Evolutionary conservation across 2,888 invertebrate genomes (phyloP), one percentile per base, ranked within the genome.

Genomic region (Papilio protenor): DNA sequence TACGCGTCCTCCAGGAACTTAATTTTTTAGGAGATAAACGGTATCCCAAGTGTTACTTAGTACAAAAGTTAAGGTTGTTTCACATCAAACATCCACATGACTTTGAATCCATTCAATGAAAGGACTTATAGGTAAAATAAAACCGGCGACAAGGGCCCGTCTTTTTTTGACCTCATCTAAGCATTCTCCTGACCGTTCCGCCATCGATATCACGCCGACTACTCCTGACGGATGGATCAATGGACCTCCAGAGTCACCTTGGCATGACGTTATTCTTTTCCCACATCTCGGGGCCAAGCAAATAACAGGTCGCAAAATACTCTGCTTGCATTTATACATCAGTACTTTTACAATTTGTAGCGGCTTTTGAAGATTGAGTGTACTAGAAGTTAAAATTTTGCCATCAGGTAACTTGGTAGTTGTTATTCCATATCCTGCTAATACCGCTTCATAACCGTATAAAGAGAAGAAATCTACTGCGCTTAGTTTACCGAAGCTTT

Each of bases 91-190:
- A 16, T 2, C 18, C 52, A 52, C 52, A 16, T 52, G 16, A 52
- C 52, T 52, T 5, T 16, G 52, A 4, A 52, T 52, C 52, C 52
- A 52, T 52, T 52, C 49, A 14, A 49, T 52, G 16, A 18, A 52
- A 52, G 52, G 52, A 52, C 52, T 52, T 52, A 52, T 52, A 5
- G 52, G 64, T 79, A 81, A 82, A 81, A 80, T 82, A 80, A 71
- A 78, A 79, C 52, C 52, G 52, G 16, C 52, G 5, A 52, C 12
- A 16, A 16, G 16, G 16, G 16, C 4, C 52, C 52, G 52, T 16
- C 16, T 52, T 16, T 16, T 16, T 52, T 5, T 16, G 14, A 14
- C 16, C 14, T 14, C 14, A 16, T 16, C 14, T 52, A 16, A 52
- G 16, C 52, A 52, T 16, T 52, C 52, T 52, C 52, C 16, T 10